Percentiles rank a stretch among this genome's conserved stretches.
Evolutionary conservation across 2,113 vertebrate species (phyloP).

Genomic region (Parus major): DNA sequence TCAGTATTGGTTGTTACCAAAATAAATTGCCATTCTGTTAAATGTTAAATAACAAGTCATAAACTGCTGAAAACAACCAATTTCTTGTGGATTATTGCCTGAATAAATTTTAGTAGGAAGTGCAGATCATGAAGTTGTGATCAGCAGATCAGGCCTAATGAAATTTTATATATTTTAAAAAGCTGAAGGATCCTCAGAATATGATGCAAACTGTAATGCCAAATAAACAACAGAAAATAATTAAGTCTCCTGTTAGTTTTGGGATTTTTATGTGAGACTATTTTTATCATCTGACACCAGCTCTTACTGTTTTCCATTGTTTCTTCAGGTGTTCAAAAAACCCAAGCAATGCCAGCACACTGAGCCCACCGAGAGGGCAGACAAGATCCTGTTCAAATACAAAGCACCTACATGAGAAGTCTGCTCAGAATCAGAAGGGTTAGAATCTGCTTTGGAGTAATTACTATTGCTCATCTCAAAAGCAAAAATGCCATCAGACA

Average conservation of each 20-base stretch:
- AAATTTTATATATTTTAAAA: neutral
- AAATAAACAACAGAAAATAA: neutral
- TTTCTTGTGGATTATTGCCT: slow-evolving; percentile 77
- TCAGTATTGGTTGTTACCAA: slow-evolving; percentile 78
- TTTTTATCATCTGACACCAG: neutral
- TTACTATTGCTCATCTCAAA: slow-evolving; percentile 35
- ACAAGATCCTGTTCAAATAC: neutral
- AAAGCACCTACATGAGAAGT: neutral
- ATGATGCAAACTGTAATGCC: neutral
- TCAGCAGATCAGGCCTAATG: slow-evolving; percentile 47
- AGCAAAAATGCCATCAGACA: slow-evolving; percentile 55
- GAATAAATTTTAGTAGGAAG: slow-evolving; percentile 75
- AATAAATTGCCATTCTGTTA: slow-evolving; percentile 80
- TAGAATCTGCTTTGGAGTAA: neutral
- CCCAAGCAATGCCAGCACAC: rapidly evolving
- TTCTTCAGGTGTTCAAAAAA: neutral
- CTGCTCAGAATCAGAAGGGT: neutral
- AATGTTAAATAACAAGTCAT: slow-evolving; percentile 83
- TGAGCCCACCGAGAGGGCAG: neutral
- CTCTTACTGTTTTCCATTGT: neutral
- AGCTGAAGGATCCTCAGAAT: neutral
- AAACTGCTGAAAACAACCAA: slow-evolving; percentile 79
- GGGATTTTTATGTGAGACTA: neutral
- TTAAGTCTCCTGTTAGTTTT: neutral
- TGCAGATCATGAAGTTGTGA: slow-evolving; percentile 62